Conservation (phyloP, 2,797 vertebrate genomes). For the Passerculus sandwichensis region DNA sequence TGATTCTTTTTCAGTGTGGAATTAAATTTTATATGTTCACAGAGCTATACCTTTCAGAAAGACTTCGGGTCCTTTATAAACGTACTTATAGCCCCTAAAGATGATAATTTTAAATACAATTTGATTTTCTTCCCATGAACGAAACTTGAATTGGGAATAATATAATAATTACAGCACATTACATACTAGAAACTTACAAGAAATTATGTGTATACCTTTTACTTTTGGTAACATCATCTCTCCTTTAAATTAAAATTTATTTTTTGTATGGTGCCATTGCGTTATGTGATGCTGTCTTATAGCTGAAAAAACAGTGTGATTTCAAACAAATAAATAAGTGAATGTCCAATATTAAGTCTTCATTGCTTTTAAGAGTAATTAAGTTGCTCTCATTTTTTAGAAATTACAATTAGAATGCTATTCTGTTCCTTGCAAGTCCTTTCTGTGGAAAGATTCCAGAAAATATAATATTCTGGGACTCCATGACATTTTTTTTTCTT, state of each 20-base stretch:
- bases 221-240: not conserved
- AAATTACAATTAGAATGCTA: not conserved
- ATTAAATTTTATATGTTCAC: not conserved
- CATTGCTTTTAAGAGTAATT: not conserved
- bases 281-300: not conserved
- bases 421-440: not conserved
- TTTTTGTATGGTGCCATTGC: not conserved
- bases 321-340: constrained; percentile 1
- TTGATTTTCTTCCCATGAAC: not conserved
- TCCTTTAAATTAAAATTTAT: constrained; percentile 9
- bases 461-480: not conserved
- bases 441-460: not conserved
- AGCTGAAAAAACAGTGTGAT: not conserved
- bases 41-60: not conserved
- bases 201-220: not conserved
- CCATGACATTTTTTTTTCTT: not conserved
- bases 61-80: not conserved
- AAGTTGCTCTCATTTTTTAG: not conserved
- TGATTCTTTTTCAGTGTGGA: not conserved
- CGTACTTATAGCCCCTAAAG: not conserved
- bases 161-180: not conserved
- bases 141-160: not conserved
- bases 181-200: not conserved
- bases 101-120: not conserved
- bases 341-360: not conserved